Base-by-base conservation (phyloP, 2,888 invertebrate species). In the Cheilosia pagana region DNA sequence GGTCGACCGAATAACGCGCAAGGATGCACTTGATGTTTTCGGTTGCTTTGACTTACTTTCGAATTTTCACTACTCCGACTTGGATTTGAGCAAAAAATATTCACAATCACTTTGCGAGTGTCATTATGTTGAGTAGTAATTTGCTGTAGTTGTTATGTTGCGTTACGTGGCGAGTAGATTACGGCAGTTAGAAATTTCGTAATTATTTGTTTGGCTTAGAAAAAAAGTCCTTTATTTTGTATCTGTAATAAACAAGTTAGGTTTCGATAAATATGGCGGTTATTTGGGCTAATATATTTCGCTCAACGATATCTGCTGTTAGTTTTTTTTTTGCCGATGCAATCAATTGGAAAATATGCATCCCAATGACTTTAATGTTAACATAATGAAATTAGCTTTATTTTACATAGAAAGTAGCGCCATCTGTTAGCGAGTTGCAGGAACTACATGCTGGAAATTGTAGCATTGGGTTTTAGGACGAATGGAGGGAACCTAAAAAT, bases 261-360 rank as follows among this genome's bases (percentile, higher is more conserved):
- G 4, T 12, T 12, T 60, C 50, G 48, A 71, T 55, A 28, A 70
- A 21, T 71, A 48, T 71, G 48, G 52, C 12, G 39, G 23, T 19
- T 52, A 5, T 23, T 14, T 48, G 12, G 7, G 25, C 63, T 72
- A 55, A 31, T 31, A 45, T 55, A 19, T 45, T 45, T 31, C 45
- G 45, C 45, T 74, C n/a, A 53, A 85, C 85, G 85, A 85, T 85
- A 85, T 76, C 81, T 81, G 85, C 70, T 79, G 74, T 4, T 53
- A 16, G 5, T 16, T 14, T 2, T 7, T 3, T n/a, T 7, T 43
- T 19, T 48, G 3, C 35, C 0, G 8, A 3, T 8, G 28, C 8
- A 8, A 8, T 8, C 28, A 28, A 28, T 8, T 28, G n/a, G n/a
- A n/a, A n/a, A n/a, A n/a, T n/a, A n/a, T n/a, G n/a, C n/a, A n/a